phyloP scores from a whole-genome alignment of 2,113 vertebrate species.

The Cheilinus undulatus region DNA sequence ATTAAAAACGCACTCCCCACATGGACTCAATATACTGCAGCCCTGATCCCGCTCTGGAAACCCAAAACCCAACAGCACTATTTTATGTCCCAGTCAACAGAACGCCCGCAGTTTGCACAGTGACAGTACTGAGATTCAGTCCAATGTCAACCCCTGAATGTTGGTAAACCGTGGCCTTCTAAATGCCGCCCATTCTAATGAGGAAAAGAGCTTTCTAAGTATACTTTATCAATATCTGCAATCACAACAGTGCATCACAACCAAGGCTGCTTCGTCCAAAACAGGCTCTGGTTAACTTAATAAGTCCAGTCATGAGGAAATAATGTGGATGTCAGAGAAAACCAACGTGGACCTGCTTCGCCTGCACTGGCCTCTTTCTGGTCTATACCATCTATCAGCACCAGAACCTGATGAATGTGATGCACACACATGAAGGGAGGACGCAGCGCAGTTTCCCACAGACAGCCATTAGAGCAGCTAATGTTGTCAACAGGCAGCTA shows the following conservation, averaged over 20 bases:
- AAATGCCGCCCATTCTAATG: conserved; percentile 67
- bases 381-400: conserved; percentile 67
- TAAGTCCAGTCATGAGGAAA: conserved; percentile 19
- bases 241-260: conserved; percentile 16
- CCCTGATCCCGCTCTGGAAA: conserved; percentile 83
- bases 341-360: conserved; percentile 47
- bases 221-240: conserved; percentile 21
- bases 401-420: conserved; percentile 53
- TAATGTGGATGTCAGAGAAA: conserved; percentile 23
- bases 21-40: conserved; percentile 87
- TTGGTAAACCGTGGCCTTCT: conserved; percentile 77
- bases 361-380: conserved; percentile 40
- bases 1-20: conserved; percentile 87
- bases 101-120: conserved; percentile 80
- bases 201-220: conserved; percentile 52
- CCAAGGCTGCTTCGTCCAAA: conserved; percentile 18
- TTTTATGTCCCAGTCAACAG: conserved; percentile 85
- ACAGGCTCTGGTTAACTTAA: neutral
- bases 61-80: conserved; percentile 85
- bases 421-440: conserved; percentile 36
- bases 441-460: conserved; percentile 64
- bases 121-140: conserved; percentile 75
- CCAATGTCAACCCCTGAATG: conserved; percentile 75
- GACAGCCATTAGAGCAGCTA: conserved; percentile 58
- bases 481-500: conserved; percentile 76